Evolutionary conservation across 2,797 vertebrate genomes (phyloP).

Genomic region (Threskiornis aethiopicus): DNA sequence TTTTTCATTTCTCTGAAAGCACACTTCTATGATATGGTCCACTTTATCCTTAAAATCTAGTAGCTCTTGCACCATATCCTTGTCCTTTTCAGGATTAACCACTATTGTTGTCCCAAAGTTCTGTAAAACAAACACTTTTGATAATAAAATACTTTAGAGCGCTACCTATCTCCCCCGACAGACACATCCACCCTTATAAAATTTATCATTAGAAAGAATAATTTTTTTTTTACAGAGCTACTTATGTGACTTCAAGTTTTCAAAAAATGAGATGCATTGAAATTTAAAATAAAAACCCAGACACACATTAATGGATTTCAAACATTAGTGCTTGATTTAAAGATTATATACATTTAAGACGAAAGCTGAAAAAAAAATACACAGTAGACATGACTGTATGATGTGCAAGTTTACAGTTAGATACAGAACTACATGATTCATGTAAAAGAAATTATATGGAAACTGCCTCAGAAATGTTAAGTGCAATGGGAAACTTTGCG

Average conservation of each 20-base stretch:
- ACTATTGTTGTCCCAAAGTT: slow-evolving; percentile 83
- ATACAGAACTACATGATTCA: slow-evolving; percentile 12
- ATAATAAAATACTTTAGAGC: slow-evolving; percentile 41
- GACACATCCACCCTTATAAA: not conserved
- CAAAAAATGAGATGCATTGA: slow-evolving; percentile 23
- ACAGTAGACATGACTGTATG: slow-evolving; percentile 12
- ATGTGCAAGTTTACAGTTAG: slow-evolving; percentile 1
- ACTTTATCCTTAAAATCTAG: slow-evolving; percentile 86
- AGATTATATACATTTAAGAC: slow-evolving; percentile 39
- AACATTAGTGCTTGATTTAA: slow-evolving; percentile 35
- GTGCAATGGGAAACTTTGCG: not conserved
- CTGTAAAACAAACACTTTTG: slow-evolving; percentile 73
- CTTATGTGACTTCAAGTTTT: not conserved
- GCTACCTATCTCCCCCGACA: slow-evolving; percentile 46
- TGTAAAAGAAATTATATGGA: not conserved
- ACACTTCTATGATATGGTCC: slow-evolving; percentile 82
- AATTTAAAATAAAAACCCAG: slow-evolving; percentile 10
- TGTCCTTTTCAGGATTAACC: slow-evolving; percentile 85
- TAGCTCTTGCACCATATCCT: slow-evolving; percentile 85
- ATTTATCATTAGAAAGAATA: not conserved
- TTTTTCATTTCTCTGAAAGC: slow-evolving; percentile 84
- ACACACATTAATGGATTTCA: slow-evolving; percentile 36
- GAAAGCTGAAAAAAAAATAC: not conserved
- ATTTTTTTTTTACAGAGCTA: not conserved
- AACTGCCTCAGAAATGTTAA: not conserved